These are phyloP conservation scores for Sparidentex hasta DNA, from an alignment of 2,797 vertebrate species.

Conservation along the genomic window DNA sequence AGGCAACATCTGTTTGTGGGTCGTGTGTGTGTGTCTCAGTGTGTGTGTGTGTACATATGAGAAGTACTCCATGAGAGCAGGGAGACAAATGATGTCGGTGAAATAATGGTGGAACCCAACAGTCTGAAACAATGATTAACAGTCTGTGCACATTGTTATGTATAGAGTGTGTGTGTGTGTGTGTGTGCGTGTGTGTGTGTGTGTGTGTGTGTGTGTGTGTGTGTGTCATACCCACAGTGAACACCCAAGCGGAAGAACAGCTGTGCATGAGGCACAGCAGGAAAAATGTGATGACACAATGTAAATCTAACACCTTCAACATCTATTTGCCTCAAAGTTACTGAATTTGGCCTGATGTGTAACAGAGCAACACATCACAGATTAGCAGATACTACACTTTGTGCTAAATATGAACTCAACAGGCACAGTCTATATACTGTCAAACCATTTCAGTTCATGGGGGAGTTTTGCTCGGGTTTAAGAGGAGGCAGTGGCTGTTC, in stretches of 20 bases:
- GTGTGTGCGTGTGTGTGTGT: conserved; percentile 2
- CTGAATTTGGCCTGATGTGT: background rate
- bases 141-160: background rate
- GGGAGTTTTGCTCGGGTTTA: background rate
- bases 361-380: background rate
- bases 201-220: conserved; percentile 8
- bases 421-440: background rate
- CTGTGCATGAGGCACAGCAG: conserved; percentile 56
- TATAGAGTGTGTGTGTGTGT: background rate
- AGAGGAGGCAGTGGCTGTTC: background rate
- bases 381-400: background rate
- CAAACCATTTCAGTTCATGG: background rate
- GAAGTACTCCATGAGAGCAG: conserved; percentile 1
- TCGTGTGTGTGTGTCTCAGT: conserved; percentile 14
- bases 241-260: conserved; percentile 41
- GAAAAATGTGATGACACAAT: conserved; percentile 64
- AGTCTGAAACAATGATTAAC: conserved; percentile 9
- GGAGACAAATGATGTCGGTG: conserved; percentile 23
- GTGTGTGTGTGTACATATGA: conserved; percentile 4
- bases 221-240: conserved; percentile 14
- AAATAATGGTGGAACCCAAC: conserved; percentile 13
- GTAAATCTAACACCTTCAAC: conserved; percentile 40
- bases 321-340: conserved; percentile 1
- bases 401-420: background rate
- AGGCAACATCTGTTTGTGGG: conserved; percentile 46